Evolutionary conservation across 64 coral and sea anemone genomes (phyloP).

Genomic region (Montipora capricornis): DNA sequence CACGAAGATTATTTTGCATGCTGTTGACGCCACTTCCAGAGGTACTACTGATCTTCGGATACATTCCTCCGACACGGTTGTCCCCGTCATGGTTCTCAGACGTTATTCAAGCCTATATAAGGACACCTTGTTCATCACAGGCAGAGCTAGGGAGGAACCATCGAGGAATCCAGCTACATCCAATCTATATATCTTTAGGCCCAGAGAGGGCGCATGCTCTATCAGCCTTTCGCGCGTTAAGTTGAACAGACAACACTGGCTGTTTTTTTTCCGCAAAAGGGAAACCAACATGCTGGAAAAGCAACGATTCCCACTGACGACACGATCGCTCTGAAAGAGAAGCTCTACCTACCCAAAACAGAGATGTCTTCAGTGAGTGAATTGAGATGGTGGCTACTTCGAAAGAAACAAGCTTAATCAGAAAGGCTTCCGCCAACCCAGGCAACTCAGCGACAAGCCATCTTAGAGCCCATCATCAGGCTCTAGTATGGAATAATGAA

Average conservation of each 20-base stretch:
- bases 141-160: neutral
- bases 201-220: conserved; percentile 5
- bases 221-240: conserved; percentile 19
- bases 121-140: conserved; percentile 18
- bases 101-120: neutral
- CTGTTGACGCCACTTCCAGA: conserved; percentile 25
- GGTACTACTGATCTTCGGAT: conserved; percentile 39
- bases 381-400: conserved; percentile 1
- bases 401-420: conserved; percentile 20
- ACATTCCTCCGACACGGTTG: conserved; percentile 26
- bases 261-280: conserved; percentile 2
- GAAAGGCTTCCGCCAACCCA: conserved; percentile 2
- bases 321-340: neutral
- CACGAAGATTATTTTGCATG: conserved; percentile 46
- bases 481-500: conserved; percentile 10
- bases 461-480: conserved; percentile 12
- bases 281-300: conserved; percentile 27
- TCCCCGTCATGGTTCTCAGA: conserved; percentile 13
- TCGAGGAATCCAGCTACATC: neutral
- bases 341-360: conserved; percentile 19
- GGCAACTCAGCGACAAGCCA: conserved; percentile 14
- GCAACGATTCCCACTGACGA: neutral
- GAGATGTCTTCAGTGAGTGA: neutral
- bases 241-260: conserved; percentile 15
- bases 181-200: conserved; percentile 8